Evolutionary conservation across 2,888 invertebrate species (phyloP).

Genomic region (Plagodis dolabraria): DNA sequence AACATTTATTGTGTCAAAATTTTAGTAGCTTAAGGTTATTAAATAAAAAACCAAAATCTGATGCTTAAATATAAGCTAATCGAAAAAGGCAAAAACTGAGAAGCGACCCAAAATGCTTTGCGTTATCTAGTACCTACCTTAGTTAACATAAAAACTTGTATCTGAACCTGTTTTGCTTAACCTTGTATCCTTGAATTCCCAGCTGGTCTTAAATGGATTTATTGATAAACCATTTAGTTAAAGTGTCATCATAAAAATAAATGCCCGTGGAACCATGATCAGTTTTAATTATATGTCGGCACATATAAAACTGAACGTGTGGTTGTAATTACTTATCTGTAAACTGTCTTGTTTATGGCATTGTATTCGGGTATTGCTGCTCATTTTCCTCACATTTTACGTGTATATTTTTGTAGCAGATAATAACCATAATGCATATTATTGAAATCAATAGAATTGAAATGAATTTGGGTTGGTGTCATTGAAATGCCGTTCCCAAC

Average conservation of each 20-base stretch:
- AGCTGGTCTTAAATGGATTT: constrained; percentile 15
- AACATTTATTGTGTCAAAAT: too few species aligned
- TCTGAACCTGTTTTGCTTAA: too few species aligned
- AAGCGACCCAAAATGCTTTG: too few species aligned
- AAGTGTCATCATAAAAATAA: constrained; percentile 18
- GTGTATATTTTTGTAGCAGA: not conserved
- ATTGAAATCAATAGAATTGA: too few species aligned
- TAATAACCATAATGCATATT: not conserved
- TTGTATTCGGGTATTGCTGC: constrained; percentile 6
- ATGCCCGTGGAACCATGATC: constrained; percentile 11
- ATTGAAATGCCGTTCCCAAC: too few species aligned
- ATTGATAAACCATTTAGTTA: constrained; percentile 18
- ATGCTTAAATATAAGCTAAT: too few species aligned
- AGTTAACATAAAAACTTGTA: too few species aligned
- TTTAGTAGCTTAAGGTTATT: too few species aligned
- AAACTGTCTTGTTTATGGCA: constrained; percentile 20
- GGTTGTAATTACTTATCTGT: constrained; percentile 33
- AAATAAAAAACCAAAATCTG: too few species aligned
- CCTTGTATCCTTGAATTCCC: constrained; percentile 8
- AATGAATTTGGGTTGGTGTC: too few species aligned
- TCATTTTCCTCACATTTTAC: constrained; percentile 1
- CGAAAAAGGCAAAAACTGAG: too few species aligned
- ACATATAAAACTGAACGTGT: constrained; percentile 21
- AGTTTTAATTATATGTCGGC: constrained; percentile 16
- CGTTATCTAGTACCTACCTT: too few species aligned